Conservation (phyloP, 1,140 invertebrate genomes). For the Conus ventricosus region DNA sequence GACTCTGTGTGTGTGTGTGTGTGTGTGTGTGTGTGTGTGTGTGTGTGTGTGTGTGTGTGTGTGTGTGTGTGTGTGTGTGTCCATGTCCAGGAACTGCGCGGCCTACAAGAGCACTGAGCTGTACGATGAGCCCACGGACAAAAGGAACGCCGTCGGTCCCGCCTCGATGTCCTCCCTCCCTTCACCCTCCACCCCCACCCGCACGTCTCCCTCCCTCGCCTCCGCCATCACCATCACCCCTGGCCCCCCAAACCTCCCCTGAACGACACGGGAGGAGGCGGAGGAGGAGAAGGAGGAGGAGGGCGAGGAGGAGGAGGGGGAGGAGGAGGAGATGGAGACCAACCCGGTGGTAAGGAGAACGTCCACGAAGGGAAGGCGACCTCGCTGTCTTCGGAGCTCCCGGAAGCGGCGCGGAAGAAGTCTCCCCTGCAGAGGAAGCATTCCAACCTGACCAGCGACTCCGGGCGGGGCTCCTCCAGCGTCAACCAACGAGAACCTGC, state of each 20-base stretch:
- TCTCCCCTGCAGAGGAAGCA: constrained; percentile 59
- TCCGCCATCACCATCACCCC: neutral
- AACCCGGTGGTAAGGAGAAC: constrained; percentile 23
- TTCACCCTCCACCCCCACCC: neutral
- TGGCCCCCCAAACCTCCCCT: neutral
- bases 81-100: constrained; percentile 25
- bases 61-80: too few relatives aligned
- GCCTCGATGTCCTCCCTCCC: neutral
- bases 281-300: neutral
- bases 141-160: constrained; percentile 31
- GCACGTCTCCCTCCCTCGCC: neutral
- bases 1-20: too few relatives aligned
- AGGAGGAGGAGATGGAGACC: neutral
- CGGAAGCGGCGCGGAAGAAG: constrained; percentile 33
- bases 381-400: neutral
- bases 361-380: neutral
- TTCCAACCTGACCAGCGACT: constrained; percentile 69
- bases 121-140: constrained; percentile 21
- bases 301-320: neutral
- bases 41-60: neutral
- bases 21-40: too few relatives aligned
- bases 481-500: constrained; percentile 48
- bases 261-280: constrained; percentile 6
- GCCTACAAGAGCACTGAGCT: constrained; percentile 29
- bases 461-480: constrained; percentile 63